Percentiles rank a stretch among this genome's conserved stretches.
phyloP scores from a whole-genome alignment of 2,797 vertebrate species.

The Hapalemur alaotrensis region DNA sequence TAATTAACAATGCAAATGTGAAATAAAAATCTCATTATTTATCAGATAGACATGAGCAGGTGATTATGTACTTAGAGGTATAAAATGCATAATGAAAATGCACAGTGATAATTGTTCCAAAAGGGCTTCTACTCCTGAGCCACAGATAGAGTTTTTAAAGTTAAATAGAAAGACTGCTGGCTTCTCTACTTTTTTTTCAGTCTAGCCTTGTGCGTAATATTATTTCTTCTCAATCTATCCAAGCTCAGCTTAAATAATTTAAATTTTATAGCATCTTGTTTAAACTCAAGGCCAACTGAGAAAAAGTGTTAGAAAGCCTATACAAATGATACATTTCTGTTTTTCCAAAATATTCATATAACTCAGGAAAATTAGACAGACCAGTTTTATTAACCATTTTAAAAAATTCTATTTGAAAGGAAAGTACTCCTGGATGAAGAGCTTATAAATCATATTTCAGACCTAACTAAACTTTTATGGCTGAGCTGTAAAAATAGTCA shows the following conservation, averaged over 20 bases:
- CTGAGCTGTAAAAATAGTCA: slow-evolving; percentile 83
- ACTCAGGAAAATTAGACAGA: slow-evolving; percentile 79
- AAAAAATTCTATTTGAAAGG: slow-evolving; percentile 76
- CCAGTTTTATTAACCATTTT: slow-evolving; percentile 80
- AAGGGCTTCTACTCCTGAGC: slow-evolving; percentile 26
- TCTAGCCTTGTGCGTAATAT: neutral
- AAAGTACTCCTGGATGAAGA: slow-evolving; percentile 75
- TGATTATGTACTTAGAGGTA: slow-evolving; percentile 63
- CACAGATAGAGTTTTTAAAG: slow-evolving; percentile 45
- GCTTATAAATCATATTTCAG: slow-evolving; percentile 84
- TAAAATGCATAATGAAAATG: slow-evolving; percentile 75
- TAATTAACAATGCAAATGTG: slow-evolving; percentile 62
- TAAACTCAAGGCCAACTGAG: slow-evolving; percentile 68
- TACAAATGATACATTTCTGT: slow-evolving; percentile 78
- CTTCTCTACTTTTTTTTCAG: neutral
- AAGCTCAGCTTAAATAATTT: slow-evolving; percentile 38
- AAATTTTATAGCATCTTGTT: slow-evolving; percentile 70
- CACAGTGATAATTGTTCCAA: slow-evolving; percentile 61
- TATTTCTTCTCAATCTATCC: neutral
- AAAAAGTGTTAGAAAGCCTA: slow-evolving; percentile 62
- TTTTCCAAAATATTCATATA: slow-evolving; percentile 81
- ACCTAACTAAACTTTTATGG: slow-evolving; percentile 84
- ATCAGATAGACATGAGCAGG: slow-evolving; percentile 67
- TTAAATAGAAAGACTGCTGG: slow-evolving; percentile 26
- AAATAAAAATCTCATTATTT: slow-evolving; percentile 75